Evolutionary conservation across 2,888 invertebrate species (phyloP), one percentile per base, ranked within the genome.

Genomic region (Hartigia nigra): DNA sequence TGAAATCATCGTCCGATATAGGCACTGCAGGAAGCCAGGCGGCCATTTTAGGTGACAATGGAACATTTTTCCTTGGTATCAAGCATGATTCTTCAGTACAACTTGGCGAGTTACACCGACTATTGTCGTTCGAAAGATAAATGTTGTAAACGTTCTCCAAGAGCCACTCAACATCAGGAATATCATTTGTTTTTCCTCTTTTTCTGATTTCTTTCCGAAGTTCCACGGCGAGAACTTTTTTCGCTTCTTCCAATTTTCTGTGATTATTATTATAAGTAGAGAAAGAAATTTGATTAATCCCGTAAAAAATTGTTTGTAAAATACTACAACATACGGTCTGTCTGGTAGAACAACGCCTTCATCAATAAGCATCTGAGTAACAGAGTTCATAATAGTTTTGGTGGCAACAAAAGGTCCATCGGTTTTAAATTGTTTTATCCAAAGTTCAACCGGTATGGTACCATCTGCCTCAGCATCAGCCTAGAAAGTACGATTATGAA

Each of bases 331-430:
- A 36, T 87, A 92, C 92, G 88, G 88, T 84, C 90, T 89, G 23
- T 91, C 84, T 9, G 93, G 92, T 77, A 94, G 88, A 3, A 94
- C 95, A 39, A 95, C 91, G 0, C 97, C 97, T 81, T 93, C 92
- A 12, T 95, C 94, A 1, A 96, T 92, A 31, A 97, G 92, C 81
- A 92, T 92, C 74, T 94, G 92, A 87, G 95, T 96, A 1, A 97
- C 92, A 75, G 95, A 95, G 34, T 93, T 93, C 92, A 94, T 95
- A 81, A 94, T 94, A 0, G 93, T 93, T 74, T 88, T 92, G 75
- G 94, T 93, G 0, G 96, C 95, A 69, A 95, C 94, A 69, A 96
- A 91, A 0, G 97, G 95, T 12, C 94, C 95, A 0, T 94, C 94
- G 31, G 93, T 93, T 76, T 92, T 93, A 31, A 92, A 92, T 87